Base-by-base conservation (phyloP, 2,888 invertebrate species). In the Pheosia tremula region DNA sequence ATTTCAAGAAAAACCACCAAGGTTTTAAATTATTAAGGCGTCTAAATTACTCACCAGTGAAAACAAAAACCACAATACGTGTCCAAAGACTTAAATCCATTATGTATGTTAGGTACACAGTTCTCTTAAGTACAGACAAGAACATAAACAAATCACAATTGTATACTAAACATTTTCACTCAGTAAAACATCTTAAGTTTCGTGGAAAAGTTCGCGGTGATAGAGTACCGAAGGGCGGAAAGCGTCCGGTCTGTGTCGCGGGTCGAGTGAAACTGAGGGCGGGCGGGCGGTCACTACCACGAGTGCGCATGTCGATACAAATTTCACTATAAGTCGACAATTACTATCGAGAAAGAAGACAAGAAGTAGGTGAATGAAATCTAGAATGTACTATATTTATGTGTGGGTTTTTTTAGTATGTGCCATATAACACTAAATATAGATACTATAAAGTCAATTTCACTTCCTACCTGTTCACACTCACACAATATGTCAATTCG, bases 71-170 rank as follows among this genome's bases (percentile, higher is more conserved):
- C 60, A 75, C 60, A 59, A 73, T 38, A 43, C 71, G 8, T 54
- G 61, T 81, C 81, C 80, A 78, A 62, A 74, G 69, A 59, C 58
- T 69, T 63, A 74, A 77, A 84, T 86, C 83, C 87, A 87, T 87
- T 77, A 78, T 78, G 64, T 56, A 24, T 24, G 24, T 24, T 24
- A 24, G 24, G 24, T 24, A 54, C 64, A 69, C 63, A 61, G 45
- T 36, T 45, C n/a, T 54, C 49, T 41, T 9, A 50, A 52, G 36
- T 47, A 5, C 5, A n/a, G 6, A 9, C 4, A 3, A 5, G 3
- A 11, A 47, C 47, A 9, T 9, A 47, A n/a, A 47, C 0, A 24
- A n/a, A 47, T 4, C 47, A 47, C 47, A 4, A n/a, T 47, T 4
- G n/a, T n/a, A 47, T n/a, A 41, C 41, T 10, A 11, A n/a, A 47